Base-by-base conservation (phyloP, 2,797 vertebrate species). In the Kryptolebias ocellatus region DNA sequence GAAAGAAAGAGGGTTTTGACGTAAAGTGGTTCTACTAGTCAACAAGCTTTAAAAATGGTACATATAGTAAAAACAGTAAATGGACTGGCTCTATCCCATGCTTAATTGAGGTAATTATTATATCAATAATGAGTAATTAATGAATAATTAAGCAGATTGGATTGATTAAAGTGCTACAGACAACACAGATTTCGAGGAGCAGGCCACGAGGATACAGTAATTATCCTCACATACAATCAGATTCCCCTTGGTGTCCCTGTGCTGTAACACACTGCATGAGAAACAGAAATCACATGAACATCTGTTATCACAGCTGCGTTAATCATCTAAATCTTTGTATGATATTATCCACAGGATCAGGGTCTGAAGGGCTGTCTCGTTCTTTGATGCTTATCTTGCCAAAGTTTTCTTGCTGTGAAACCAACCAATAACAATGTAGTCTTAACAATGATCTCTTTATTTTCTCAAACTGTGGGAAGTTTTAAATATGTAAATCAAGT, bases 241-340 rank as follows among this genome's bases (percentile, higher is more conserved):
- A 76, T 77, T 70, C 84, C 81, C 81, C 68, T 60, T 70, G 81
- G 74, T 82, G 66, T 74, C 42, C 27, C 54, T 56, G 60, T 64
- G 78, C 63, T 79, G 71, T 53, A 68, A 59, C 56, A 52, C 52
- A n/a, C 60, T 73, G 73, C 72, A 82, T 78, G 67, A 79, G 69
- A 83, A 84, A 82, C 56, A 63, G 67, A 76, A 79, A 88, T 53
- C 67, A 64, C 54, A 75, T 65, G 74, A 87, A 88, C 90, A 92
- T 91, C 92, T 92, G 92, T 87, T 81, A 75, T 70, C 81, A 85
- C 90, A 90, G 89, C 86, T 90, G 89, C 69, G 80, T 89, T 86
- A 66, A 71, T 87, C 83, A 86, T 90, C 62, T 44, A 31, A 46
- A 81, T 80, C 59, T 79, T 76, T 80, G 76, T 80, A 73, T 78